A percentile compares a stretch with the other conserved stretches of the same genome.
Evolutionary conservation across 2,888 invertebrate genomes (phyloP).

Genomic region (Chydorus sphaericus): DNA sequence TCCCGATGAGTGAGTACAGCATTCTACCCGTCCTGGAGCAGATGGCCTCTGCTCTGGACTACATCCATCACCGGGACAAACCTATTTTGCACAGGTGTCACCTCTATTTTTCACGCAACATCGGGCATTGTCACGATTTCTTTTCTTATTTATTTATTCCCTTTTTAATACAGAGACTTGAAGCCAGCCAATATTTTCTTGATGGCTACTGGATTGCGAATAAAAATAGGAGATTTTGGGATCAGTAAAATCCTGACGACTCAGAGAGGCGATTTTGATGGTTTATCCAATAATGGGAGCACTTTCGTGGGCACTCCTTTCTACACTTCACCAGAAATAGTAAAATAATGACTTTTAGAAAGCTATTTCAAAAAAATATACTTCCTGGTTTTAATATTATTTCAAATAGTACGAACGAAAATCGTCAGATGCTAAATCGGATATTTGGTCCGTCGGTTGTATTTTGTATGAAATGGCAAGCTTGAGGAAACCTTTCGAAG

Average conservation of each 20-base stretch:
- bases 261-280: too few species aligned
- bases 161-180: constrained; percentile 39
- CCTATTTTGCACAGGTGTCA: too few species aligned
- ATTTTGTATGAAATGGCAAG: constrained; percentile 60
- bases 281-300: constrained; percentile 45
- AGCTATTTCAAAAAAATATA: neutral
- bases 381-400: neutral
- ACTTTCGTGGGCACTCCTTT: constrained; percentile 58
- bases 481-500: constrained; percentile 54
- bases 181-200: constrained; percentile 61
- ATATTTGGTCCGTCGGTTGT: constrained; percentile 63
- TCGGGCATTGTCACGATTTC: neutral
- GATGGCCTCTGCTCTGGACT: constrained; percentile 49
- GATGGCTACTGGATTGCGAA: constrained; percentile 44
- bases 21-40: constrained; percentile 48
- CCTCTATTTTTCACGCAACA: too few species aligned
- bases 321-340: constrained; percentile 60
- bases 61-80: too few species aligned
- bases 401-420: constrained; percentile 51
- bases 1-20: constrained; percentile 43
- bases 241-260: constrained; percentile 58
- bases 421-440: constrained; percentile 57
- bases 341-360: constrained; percentile 22
- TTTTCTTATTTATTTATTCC: neutral
- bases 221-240: constrained; percentile 60